Evolutionary conservation across 1,140 invertebrate species (phyloP), one percentile per base, ranked within the genome.

Genomic region (Calephelis virginiensis): DNA sequence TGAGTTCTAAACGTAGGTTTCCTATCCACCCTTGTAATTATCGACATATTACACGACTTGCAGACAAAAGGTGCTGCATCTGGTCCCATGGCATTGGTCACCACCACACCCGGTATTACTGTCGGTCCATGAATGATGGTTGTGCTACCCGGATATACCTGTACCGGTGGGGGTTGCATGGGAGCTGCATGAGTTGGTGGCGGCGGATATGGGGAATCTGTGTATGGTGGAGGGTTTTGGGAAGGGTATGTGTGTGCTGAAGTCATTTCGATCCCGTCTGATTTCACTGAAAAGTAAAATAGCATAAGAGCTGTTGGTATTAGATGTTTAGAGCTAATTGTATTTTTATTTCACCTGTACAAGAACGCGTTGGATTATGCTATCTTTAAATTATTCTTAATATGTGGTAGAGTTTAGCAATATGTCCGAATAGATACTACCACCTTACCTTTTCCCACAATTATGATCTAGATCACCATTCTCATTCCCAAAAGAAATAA

Each of bases 1-100:
- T 94, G 94, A 4, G 94, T 94, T 76, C 92, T 93, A 0, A 85
- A 89, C 4, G 88, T 91, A 0, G 92, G 69, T 75, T 91, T 87
- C 0, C 82, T 85, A 53, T 93, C 88, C 13, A 93, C 79, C 37
- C 79, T 75, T 0, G 93, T 93, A 0, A 78, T 69, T 45, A 94
- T 92, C 9, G 87, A 78, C 0, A 80, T 76, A 4, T 89, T 86
- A 67, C 94, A 94, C 9, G 92, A 81, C 1, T 92, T 93, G 71
- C 94, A 94, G 0, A 72, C 81, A 50, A 92, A 71, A 0, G 64
- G 46, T 62, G 90, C 76, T 10, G 92, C 71, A 3, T 90, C 74
- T 0, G 92, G 83, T 8, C 93, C 92, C 68, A 93, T 81, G 8
- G 63, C 69, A 2, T 74, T 73, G 12, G 70, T 61, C 6, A 80